phyloP scores from a whole-genome alignment of 1,140 invertebrate genomes.

The Maconellicoccus hirsutus region DNA sequence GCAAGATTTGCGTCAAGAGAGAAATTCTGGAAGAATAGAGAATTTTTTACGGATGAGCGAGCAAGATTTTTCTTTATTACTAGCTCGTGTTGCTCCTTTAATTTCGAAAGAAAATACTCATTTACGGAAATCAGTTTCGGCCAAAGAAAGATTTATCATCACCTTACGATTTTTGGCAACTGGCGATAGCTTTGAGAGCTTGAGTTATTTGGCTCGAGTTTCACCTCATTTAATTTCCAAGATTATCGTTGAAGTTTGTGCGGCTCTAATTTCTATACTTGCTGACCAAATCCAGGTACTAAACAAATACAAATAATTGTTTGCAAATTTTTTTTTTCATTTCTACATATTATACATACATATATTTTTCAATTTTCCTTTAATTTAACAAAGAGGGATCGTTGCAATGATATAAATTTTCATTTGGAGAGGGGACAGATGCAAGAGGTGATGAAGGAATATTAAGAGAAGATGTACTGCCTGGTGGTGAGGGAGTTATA shows the following conservation, averaged over 20 bases:
- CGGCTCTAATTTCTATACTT: conserved; percentile 29
- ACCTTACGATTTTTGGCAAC: conserved; percentile 32
- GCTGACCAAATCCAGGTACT: conserved; percentile 30
- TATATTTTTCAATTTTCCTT: no score
- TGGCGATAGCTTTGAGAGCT: conserved; percentile 30
- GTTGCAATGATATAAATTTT: no score
- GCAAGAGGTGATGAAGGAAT: no score
- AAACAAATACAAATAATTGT: no score
- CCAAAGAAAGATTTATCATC: conserved; percentile 29
- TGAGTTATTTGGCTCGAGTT: conserved; percentile 31
- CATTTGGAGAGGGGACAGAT: no score
- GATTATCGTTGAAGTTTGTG: conserved; percentile 33
- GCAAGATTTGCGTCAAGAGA: no score
- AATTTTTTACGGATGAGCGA: conserved; percentile 30
- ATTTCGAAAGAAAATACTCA: conserved; percentile 30
- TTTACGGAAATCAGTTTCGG: conserved; percentile 28
- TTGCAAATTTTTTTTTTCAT: no score
- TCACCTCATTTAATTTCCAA: conserved; percentile 31
- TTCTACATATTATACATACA: no score
- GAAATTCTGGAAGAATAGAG: background rate
- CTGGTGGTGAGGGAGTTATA: no score
- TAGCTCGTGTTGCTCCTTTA: conserved; percentile 27
- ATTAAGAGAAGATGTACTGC: no score
- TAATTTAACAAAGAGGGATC: no score
- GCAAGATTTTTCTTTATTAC: conserved; percentile 30